A percentile compares a stretch with the other conserved stretches of the same genome.
Conservation (phyloP, 2,888 invertebrate genomes). For the Cartodere bifasciata region DNA sequence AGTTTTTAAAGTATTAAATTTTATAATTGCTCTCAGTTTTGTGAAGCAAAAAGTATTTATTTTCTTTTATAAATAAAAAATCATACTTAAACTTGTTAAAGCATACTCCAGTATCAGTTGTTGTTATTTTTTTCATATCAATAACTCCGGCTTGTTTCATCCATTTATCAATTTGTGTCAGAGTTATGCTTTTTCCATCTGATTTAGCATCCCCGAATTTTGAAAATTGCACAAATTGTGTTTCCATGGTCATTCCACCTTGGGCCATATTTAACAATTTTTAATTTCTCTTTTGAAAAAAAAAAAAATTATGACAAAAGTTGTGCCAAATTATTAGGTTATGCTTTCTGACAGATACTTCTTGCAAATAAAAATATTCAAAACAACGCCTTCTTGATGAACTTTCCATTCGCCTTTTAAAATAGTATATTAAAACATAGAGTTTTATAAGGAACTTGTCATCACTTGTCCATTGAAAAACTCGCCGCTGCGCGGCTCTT, state of each 20-base stretch:
- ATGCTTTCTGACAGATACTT: no score
- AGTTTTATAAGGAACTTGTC: no score
- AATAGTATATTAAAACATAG: no score
- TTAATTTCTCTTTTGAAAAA: no score
- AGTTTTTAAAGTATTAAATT: neutral
- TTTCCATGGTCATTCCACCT: constrained; percentile 36
- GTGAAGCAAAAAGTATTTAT: neutral
- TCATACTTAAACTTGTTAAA: constrained; percentile 75
- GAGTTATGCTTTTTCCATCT: constrained; percentile 68
- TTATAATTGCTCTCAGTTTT: neutral
- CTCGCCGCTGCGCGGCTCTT: no score
- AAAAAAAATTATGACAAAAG: no score
- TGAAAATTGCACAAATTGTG: constrained; percentile 65
- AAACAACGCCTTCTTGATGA: no score
- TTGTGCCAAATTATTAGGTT: no score
- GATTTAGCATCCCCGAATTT: constrained; percentile 79
- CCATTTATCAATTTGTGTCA: constrained; percentile 83
- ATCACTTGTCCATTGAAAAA: no score
- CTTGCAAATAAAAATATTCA: no score
- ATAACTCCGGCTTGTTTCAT: constrained; percentile 75
- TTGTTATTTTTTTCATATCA: constrained; percentile 62
- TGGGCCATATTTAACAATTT: constrained; percentile 11
- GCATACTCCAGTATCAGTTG: constrained; percentile 77
- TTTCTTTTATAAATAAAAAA: neutral
- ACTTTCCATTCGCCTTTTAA: no score